phyloP scores from a whole-genome alignment of 2,113 vertebrate species.

The Cepphus grylle region DNA sequence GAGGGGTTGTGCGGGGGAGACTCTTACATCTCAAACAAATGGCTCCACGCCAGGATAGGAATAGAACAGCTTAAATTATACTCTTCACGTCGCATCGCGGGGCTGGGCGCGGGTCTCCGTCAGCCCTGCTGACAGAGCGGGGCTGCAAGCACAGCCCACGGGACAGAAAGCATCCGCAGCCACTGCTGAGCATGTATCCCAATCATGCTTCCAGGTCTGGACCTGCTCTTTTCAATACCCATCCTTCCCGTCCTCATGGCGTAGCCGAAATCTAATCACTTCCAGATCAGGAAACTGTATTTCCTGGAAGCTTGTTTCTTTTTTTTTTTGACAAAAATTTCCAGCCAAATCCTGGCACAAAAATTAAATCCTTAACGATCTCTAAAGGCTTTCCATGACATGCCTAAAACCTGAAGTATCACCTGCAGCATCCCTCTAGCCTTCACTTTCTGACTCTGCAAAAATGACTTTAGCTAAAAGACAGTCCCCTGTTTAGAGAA shows the following conservation, averaged over 20 bases:
- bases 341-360: neutral
- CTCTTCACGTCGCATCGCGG: accelerated
- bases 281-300: neutral
- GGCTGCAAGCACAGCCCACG: neutral
- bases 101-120: neutral
- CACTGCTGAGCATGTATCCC: neutral
- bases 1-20: neutral
- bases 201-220: neutral
- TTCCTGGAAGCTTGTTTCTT: neutral
- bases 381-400: neutral
- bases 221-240: neutral
- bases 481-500: neutral
- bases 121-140: neutral
- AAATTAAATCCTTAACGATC: neutral
- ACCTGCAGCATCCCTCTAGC: neutral
- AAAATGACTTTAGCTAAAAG: neutral
- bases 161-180: accelerated
- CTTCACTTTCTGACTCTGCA: neutral
- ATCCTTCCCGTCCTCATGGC: neutral
- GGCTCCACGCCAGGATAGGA: neutral
- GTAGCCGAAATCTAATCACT: neutral
- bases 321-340: neutral
- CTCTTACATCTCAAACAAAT: neutral
- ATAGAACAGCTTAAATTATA: neutral
- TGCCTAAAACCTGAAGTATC: neutral